Percentiles rank a stretch among this genome's conserved stretches.
Conservation (phyloP, 2,888 invertebrate genomes). For the Metallyticus violacea region DNA sequence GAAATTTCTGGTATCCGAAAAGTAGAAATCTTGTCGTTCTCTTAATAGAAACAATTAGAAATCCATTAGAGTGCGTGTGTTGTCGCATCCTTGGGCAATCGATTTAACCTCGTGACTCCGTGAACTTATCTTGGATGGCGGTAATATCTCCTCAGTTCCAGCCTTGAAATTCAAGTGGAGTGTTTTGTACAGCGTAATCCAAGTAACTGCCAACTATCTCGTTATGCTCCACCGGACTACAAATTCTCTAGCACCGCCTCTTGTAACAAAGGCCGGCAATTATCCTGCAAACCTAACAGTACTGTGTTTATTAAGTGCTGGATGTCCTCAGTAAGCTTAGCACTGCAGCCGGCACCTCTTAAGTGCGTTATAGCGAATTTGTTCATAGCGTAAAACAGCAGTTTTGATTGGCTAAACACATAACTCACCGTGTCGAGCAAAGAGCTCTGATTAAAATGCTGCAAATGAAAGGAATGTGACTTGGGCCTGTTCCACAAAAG, state of each 20-base stretch:
- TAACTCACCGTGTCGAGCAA: too few species aligned
- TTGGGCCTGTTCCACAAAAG: too few species aligned
- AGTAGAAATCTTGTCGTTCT: background rate
- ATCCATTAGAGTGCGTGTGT: background rate
- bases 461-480: too few species aligned
- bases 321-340: background rate
- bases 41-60: background rate
- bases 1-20: too few species aligned
- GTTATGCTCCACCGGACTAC: background rate
- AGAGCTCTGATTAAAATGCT: too few species aligned
- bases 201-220: background rate
- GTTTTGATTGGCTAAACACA: background rate
- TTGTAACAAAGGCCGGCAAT: background rate
- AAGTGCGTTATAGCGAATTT: background rate
- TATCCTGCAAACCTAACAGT: too few species aligned
- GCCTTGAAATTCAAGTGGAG: background rate
- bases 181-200: background rate
- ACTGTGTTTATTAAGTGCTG: too few species aligned
- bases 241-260: background rate
- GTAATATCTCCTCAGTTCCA: background rate
- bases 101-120: background rate
- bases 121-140: background rate
- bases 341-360: background rate
- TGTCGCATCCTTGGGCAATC: background rate
- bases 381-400: too few species aligned